Evolutionary conservation across 2,888 invertebrate species (phyloP), one percentile per base, ranked within the genome.

Genomic region (Scrobipalpa costella): DNA sequence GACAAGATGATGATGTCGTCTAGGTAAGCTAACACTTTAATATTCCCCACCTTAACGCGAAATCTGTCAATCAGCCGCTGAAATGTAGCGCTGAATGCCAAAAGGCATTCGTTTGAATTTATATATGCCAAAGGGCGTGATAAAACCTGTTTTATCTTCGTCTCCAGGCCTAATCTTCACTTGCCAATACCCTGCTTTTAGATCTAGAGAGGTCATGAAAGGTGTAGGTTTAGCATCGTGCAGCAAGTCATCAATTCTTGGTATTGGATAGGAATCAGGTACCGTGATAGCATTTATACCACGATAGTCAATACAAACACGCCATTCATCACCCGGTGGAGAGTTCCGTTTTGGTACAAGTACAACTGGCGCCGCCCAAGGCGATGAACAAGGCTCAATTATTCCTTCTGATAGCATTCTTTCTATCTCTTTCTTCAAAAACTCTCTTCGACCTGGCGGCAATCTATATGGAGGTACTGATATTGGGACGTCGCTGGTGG

Each of bases 141-240:
- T 7, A 7, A 7, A 34, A 34, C 7, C 34, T 7, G 76, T 65
- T 69, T 76, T 73, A 63, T 65, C n/a, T n/a, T n/a, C n/a, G n/a
- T n/a, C n/a, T n/a, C n/a, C n/a, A n/a, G n/a, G n/a, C n/a, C n/a
- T n/a, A n/a, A n/a, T n/a, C n/a, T n/a, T n/a, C n/a, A n/a, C n/a
- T n/a, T n/a, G n/a, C n/a, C n/a, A n/a, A n/a, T n/a, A n/a, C n/a
- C n/a, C n/a, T n/a, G n/a, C n/a, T n/a, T n/a, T n/a, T n/a, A n/a
- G n/a, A n/a, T n/a, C n/a, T n/a, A n/a, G n/a, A n/a, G n/a, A n/a
- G n/a, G n/a, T n/a, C n/a, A n/a, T n/a, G n/a, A n/a, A 74, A 2
- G 71, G 62, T 78, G 75, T 65, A 79, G 77, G 6, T 78, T 78
- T 71, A 0, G 69, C 73, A 7, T 74, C 68, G 17, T 69, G 62